Base-by-base conservation (phyloP, 2,113 vertebrate species). In the Nesoenas mayeri region DNA sequence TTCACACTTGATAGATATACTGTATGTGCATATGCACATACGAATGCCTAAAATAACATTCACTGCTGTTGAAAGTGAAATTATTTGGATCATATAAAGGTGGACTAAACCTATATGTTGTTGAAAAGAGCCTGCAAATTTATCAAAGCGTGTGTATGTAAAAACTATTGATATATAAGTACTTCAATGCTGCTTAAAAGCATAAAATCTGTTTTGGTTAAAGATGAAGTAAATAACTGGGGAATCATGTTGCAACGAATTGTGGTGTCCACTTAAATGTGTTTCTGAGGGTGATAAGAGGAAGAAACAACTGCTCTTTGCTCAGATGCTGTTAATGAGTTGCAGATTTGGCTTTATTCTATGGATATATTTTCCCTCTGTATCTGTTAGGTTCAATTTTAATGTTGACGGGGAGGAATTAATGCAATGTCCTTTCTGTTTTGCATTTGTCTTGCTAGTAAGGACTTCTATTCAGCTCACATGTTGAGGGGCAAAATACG, bases 271-370 rank as follows among this genome's bases (percentile, higher is more conserved):
- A 71, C 25, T 66, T 70, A 61, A 82, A 48, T 58, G n/a, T 69
- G 22, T 91, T 93, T 44, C 72, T 87, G 25, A 64, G 36, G 38
- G 54, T 31, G 84, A 85, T 10, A 81, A 70, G 85, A 77, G 77
- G 54, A 94, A 79, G 70, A 87, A 88, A 66, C 36, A 88, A 87
- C 88, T 96, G 60, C 77, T 91, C 20, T 86, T 92, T 71, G 78
- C 53, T 91, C 65, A 96, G 57, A 69, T 87, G 50, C 58, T 95
- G 57, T 82, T 95, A 82, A 85, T 36, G 50, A 61, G 40, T 34
- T 92, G 50, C 40, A 9, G 72, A n/a, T 79, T 91, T 84, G 67
- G 47, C 60, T 93, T 83, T 20, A 66, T 71, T 84, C 53, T 82
- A 50, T 32, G 56, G 28, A 28, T 56, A 17, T 62, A 56, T 89